Percentiles rank a stretch among this genome's conserved stretches.
Evolutionary conservation across 2,888 invertebrate genomes (phyloP).

Genomic region (Drosophila fungiperda): DNA sequence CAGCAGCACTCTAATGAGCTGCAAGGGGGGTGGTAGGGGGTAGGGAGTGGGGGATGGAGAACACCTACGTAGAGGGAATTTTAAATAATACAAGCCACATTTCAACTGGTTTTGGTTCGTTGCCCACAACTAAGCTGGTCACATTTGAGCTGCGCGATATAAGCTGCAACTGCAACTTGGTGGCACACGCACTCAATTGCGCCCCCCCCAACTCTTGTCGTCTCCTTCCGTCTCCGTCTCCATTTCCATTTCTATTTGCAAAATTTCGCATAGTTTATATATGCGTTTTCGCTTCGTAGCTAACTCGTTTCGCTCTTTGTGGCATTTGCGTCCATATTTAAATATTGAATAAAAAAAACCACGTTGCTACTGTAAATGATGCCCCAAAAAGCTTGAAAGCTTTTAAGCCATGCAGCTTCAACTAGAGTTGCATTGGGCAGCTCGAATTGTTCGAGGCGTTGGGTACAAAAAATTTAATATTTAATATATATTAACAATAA

Average conservation of each 20-base stretch:
- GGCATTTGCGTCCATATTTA: constrained; percentile 56
- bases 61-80: constrained; percentile 56
- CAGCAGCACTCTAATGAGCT: constrained; percentile 57
- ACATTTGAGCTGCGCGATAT: constrained; percentile 53
- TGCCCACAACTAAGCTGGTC: constrained; percentile 43
- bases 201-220: neutral
- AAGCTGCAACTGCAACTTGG: constrained; percentile 50
- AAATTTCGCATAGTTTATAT: constrained; percentile 57
- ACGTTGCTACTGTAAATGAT: constrained; percentile 61
- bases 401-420: constrained; percentile 38
- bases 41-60: neutral
- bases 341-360: constrained; percentile 55
- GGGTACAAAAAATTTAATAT: neutral
- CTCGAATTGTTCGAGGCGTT: constrained; percentile 2
- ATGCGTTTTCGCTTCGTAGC: constrained; percentile 46
- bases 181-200: constrained; percentile 22
- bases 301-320: constrained; percentile 31
- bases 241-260: constrained; percentile 31
- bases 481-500: too few species aligned
- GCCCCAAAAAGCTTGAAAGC: constrained; percentile 66
- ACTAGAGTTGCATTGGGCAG: constrained; percentile 11
- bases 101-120: constrained; percentile 55
- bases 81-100: constrained; percentile 73
- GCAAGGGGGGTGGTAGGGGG: neutral
- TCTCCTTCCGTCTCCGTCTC: neutral